A percentile compares a stretch with the other conserved stretches of the same genome.
phyloP scores from a whole-genome alignment of 2,888 invertebrate species.

The Caenorhabditis becei region DNA sequence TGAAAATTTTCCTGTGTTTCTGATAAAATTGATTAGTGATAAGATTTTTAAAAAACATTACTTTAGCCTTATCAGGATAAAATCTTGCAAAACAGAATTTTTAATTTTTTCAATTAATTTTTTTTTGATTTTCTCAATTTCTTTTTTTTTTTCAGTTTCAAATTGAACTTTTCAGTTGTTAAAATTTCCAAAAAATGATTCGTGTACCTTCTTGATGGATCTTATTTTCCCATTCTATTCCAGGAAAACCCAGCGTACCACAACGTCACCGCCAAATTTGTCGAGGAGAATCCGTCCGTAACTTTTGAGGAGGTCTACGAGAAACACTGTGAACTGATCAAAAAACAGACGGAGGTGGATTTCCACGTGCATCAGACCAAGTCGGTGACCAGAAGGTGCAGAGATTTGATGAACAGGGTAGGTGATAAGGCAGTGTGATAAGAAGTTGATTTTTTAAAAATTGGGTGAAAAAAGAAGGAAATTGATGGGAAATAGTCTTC shows the following conservation, averaged over 20 bases:
- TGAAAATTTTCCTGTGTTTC: no score
- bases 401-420: constrained; percentile 43
- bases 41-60: no score
- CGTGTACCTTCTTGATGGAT: neutral
- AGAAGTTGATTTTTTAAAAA: neutral
- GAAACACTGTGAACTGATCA: constrained; percentile 39
- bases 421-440: no score
- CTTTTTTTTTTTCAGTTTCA: constrained; percentile 5
- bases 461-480: neutral
- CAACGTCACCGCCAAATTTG: constrained; percentile 13
- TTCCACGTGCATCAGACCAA: constrained; percentile 26
- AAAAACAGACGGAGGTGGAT: constrained; percentile 38
- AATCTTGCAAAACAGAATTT: no score
- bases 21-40: no score
- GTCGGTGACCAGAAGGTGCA: constrained; percentile 16
- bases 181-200: neutral
- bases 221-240: no score
- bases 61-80: no score
- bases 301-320: constrained; percentile 44
- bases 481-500: no score
- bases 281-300: constrained; percentile 6
- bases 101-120: no score
- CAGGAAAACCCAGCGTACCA: constrained; percentile 38
- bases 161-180: neutral
- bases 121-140: no score